These are phyloP conservation scores for Candoia aspera DNA, from an alignment of 2,113 vertebrate species.

Conservation along the genomic window DNA sequence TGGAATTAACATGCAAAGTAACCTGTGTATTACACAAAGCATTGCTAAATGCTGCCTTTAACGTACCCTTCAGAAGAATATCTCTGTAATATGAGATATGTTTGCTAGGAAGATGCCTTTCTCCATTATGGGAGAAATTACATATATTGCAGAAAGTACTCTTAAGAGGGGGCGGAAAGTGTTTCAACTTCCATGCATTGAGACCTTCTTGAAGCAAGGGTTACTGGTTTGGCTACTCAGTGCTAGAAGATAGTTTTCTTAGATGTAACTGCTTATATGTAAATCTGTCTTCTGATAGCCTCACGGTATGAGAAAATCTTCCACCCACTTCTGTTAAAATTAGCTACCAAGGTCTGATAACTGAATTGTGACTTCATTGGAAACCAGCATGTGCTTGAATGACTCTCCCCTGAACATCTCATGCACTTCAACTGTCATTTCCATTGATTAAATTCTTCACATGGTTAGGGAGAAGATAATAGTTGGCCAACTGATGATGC, in stretches of 20 bases:
- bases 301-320: not conserved
- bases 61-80: constrained; percentile 1
- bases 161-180: not conserved
- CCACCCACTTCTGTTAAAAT: not conserved
- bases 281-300: constrained; percentile 6
- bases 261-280: not conserved
- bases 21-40: not conserved
- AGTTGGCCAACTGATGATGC: too few relatives aligned
- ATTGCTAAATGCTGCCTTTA: not conserved
- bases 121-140: not conserved
- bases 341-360: not conserved
- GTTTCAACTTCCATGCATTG: too few relatives aligned
- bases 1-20: not conserved
- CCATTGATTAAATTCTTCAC: constrained; percentile 42
- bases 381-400: constrained; percentile 23
- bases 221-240: not conserved
- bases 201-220: too few relatives aligned
- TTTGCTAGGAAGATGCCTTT: not conserved
- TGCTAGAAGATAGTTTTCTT: not conserved
- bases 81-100: not conserved
- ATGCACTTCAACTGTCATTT: constrained; percentile 22
- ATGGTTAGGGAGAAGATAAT: not conserved
- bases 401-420: not conserved
- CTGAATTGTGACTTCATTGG: not conserved
- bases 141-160: not conserved